These are phyloP conservation scores for Netelia inedita DNA, from an alignment of 2,888 invertebrate species.

Conservation along the genomic window DNA sequence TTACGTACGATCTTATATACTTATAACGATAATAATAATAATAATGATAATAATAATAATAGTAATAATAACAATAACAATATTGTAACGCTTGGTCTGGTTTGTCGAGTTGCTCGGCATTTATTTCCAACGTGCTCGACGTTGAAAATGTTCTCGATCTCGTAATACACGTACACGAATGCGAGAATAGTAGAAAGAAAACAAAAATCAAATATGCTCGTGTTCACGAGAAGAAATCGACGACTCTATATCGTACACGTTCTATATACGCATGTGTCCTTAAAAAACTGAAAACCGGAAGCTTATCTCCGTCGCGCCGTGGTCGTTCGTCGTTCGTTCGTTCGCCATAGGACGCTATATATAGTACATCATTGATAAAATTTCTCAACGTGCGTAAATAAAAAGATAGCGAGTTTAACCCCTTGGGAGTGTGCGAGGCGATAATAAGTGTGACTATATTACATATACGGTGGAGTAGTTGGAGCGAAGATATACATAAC, in stretches of 20 bases:
- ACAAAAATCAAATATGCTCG: slow-evolving; percentile 19
- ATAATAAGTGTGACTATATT: slow-evolving; percentile 42
- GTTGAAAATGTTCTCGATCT: slow-evolving; percentile 33
- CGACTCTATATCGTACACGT: slow-evolving; percentile 30
- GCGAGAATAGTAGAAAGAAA: slow-evolving; percentile 31
- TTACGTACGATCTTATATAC: not conserved
- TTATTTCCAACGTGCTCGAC: slow-evolving; percentile 38
- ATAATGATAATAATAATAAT: too few relatives aligned
- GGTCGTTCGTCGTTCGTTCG: slow-evolving; percentile 21
- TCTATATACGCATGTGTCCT: not conserved
- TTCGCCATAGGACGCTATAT: slow-evolving; percentile 28
- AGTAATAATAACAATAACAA: too few relatives aligned
- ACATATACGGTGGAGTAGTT: not conserved
- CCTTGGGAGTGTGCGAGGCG: slow-evolving; percentile 16
- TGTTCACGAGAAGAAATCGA: slow-evolving; percentile 33
- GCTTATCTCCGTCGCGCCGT: slow-evolving; percentile 54
- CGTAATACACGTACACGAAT: slow-evolving; percentile 22
- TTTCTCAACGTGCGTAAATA: slow-evolving; percentile 59
- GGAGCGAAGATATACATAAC: not conserved
- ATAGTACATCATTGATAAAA: slow-evolving; percentile 52
- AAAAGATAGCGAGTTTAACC: slow-evolving; percentile 48
- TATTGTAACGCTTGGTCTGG: slow-evolving; percentile 5
- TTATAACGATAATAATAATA: too few relatives aligned
- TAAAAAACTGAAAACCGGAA: slow-evolving; percentile 56
- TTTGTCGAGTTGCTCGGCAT: slow-evolving; percentile 58